A percentile compares a stretch with the other conserved stretches of the same genome.
These are phyloP conservation scores for Lycodopsis pacificus DNA, from an alignment of 2,797 vertebrate species.

Conservation along the genomic window DNA sequence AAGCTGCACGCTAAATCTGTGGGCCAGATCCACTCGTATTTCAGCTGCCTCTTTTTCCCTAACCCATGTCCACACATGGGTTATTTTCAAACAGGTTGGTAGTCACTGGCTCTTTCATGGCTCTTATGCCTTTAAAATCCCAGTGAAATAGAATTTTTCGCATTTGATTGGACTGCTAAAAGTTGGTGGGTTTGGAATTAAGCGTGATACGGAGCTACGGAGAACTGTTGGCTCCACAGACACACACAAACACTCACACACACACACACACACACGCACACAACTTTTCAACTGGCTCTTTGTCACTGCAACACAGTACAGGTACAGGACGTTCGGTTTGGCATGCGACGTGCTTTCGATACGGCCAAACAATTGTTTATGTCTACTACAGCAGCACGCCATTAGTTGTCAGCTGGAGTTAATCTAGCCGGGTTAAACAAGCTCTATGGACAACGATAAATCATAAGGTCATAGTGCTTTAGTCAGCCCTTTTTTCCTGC, in stretches of 20 bases:
- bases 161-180: background rate
- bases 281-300: background rate
- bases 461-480: background rate
- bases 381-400: background rate
- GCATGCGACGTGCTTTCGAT: background rate
- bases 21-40: slow-evolving; percentile 11
- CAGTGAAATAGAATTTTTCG: background rate
- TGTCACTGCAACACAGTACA: background rate
- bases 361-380: background rate
- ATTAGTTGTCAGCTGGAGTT: background rate
- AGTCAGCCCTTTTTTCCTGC: background rate
- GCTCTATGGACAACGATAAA: background rate
- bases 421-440: background rate
- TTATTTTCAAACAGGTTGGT: slow-evolving; percentile 36
- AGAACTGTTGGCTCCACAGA: background rate
- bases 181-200: background rate
- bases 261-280: background rate
- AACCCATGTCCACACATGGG: slow-evolving; percentile 24
- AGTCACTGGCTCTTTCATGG: slow-evolving; percentile 35
- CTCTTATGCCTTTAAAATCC: slow-evolving; percentile 6
- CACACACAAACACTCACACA: background rate
- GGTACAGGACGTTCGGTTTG: background rate
- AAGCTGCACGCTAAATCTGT: background rate
- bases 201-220: background rate
- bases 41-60: slow-evolving; percentile 13